phyloP scores from a whole-genome alignment of 1,140 invertebrate species.

The Gryon sp. region DNA sequence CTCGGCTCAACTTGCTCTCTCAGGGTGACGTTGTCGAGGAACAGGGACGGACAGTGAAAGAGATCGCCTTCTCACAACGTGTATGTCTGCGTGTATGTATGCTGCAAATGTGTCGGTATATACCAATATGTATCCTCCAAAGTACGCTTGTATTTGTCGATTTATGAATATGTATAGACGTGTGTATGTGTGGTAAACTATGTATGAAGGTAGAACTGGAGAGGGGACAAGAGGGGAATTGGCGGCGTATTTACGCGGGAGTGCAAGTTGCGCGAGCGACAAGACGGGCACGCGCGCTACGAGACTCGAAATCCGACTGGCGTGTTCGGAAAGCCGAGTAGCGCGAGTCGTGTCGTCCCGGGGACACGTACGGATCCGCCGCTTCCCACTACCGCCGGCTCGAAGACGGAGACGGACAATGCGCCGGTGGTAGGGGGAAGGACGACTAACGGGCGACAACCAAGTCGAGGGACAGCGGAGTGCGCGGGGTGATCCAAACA shows the following conservation, averaged over 20 bases:
- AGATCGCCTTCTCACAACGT: constrained; percentile 18
- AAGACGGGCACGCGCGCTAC: constrained; percentile 59
- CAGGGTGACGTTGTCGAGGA: constrained; percentile 7
- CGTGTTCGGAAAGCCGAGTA: constrained; percentile 69
- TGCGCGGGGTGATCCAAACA: too few relatives aligned
- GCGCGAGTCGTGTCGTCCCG: constrained; percentile 65
- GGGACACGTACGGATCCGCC: constrained; percentile 66
- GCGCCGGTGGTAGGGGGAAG: constrained; percentile 34
- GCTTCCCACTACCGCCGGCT: constrained; percentile 36
- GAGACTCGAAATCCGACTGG: constrained; percentile 67
- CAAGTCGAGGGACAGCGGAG: too few relatives aligned
- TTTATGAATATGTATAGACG: background rate
- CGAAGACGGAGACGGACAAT: constrained; percentile 43
- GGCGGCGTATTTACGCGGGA: constrained; percentile 53
- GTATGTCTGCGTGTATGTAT: background rate
- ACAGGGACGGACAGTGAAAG: constrained; percentile 1
- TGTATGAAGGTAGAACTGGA: background rate
- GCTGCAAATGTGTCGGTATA: too few relatives aligned
- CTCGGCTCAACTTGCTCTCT: constrained; percentile 11
- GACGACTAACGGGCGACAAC: constrained; percentile 44
- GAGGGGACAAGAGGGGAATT: constrained; percentile 7
- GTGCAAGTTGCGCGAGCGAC: constrained; percentile 42
- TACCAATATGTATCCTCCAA: too few relatives aligned
- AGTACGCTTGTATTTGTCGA: too few relatives aligned
- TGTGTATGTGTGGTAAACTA: background rate